Conservation (phyloP, 2,113 vertebrate species). For the Desmodus rotundus region DNA sequence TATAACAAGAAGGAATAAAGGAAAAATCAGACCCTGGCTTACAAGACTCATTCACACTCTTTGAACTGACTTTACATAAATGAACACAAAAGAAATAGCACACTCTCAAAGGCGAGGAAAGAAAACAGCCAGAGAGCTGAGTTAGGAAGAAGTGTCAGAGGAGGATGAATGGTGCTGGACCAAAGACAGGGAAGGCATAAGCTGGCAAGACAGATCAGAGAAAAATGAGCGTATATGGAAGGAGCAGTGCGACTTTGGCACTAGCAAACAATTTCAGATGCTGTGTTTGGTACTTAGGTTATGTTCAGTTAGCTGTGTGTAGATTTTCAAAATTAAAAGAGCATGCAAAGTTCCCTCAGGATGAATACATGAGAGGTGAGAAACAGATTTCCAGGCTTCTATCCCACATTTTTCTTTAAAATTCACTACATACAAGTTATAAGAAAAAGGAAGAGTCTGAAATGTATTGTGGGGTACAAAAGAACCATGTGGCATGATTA, state of each 20-base stretch:
- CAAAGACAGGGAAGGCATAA: conserved; percentile 16
- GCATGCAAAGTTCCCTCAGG: conserved; percentile 35
- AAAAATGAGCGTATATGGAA: neutral
- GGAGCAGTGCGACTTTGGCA: conserved; percentile 4
- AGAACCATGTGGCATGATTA: neutral
- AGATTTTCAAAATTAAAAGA: conserved; percentile 43
- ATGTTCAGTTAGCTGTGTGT: conserved; percentile 61
- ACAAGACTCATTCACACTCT: neutral
- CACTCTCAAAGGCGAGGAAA: neutral
- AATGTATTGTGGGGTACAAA: neutral
- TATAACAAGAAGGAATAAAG: conserved; percentile 45
- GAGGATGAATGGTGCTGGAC: neutral
- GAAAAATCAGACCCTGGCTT: conserved; percentile 34
- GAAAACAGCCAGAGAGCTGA: neutral
- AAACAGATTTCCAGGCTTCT: conserved; percentile 63
- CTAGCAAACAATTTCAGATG: neutral
- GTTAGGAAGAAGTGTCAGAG: neutral
- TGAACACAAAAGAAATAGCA: conserved; percentile 41
- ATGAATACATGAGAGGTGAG: conserved; percentile 51
- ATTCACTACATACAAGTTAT: neutral
- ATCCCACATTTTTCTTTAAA: conserved; percentile 51
- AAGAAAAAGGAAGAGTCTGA: conserved; percentile 1
- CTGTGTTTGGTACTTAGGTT: conserved; percentile 43
- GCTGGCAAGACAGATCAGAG: conserved; percentile 41
- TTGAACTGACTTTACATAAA: conserved; percentile 34